Conservation (phyloP, 1,140 invertebrate genomes). For the Batillaria attramentaria region DNA sequence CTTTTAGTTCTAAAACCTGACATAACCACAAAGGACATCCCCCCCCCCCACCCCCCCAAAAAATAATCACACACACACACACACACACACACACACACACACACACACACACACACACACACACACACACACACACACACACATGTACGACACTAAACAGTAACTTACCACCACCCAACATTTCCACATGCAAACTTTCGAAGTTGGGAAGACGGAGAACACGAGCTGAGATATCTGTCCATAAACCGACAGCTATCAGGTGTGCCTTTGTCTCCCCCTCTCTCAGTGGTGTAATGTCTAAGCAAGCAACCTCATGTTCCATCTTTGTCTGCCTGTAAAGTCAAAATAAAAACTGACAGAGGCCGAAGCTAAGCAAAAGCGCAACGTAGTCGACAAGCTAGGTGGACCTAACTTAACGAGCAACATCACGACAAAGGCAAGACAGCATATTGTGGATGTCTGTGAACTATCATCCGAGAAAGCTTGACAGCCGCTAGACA, state of each 20-base stretch:
- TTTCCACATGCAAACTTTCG: slow-evolving; percentile 81
- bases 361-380: too few relatives aligned
- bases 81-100: too few relatives aligned
- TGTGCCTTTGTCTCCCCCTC: slow-evolving; percentile 76
- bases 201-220: slow-evolving; percentile 86
- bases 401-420: too few relatives aligned
- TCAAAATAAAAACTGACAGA: too few relatives aligned
- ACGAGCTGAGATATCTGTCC: slow-evolving; percentile 96
- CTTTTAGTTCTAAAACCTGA: too few relatives aligned
- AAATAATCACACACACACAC: too few relatives aligned
- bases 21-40: too few relatives aligned
- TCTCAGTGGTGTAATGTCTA: slow-evolving; percentile 91
- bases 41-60: too few relatives aligned
- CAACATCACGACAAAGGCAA: slow-evolving; percentile 10
- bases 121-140: too few relatives aligned
- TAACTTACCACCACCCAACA: slow-evolving; percentile 83
- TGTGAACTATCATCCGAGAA: not conserved
- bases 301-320: slow-evolving; percentile 95
- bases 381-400: too few relatives aligned
- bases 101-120: too few relatives aligned
- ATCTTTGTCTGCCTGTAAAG: slow-evolving; percentile 76
- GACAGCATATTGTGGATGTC: not conserved
- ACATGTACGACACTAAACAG: not conserved
- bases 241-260: slow-evolving; percentile 93
- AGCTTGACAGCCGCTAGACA: too few relatives aligned